Evolutionary conservation across 2,888 invertebrate species (phyloP).

Genomic region (Eristalinus sepulchralis): DNA sequence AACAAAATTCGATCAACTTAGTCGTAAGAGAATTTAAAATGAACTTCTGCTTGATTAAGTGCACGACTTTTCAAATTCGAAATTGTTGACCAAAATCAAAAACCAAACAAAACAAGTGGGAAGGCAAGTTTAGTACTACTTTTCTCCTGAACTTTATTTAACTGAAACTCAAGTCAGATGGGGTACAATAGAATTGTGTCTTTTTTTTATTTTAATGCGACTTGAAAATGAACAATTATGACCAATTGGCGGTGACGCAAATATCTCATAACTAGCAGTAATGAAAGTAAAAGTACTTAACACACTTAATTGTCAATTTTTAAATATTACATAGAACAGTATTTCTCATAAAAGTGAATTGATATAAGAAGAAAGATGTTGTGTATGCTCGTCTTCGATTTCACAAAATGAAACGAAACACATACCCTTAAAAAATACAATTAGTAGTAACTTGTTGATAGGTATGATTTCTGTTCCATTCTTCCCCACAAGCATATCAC

Average conservation of each 20-base stretch:
- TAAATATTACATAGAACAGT: slow-evolving; percentile 35
- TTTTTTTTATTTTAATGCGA: too few species aligned
- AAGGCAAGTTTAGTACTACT: too few species aligned
- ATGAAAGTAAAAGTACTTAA: slow-evolving; percentile 4
- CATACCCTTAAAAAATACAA: slow-evolving; percentile 16
- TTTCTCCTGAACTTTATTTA: too few species aligned
- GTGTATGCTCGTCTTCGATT: slow-evolving; percentile 39
- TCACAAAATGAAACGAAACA: slow-evolving; percentile 15
- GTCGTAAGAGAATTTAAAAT: background rate
- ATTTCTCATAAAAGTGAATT: slow-evolving; percentile 31
- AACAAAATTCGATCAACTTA: background rate
- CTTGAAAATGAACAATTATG: too few species aligned
- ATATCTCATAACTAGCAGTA: background rate
- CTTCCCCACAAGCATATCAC: background rate
- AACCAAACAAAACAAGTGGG: too few species aligned
- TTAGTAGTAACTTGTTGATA: slow-evolving; percentile 22
- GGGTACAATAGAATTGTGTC: background rate
- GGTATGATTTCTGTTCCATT: slow-evolving; percentile 1
- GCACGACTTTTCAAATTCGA: background rate
- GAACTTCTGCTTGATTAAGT: background rate
- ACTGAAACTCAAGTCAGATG: background rate
- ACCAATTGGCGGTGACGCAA: background rate
- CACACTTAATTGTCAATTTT: slow-evolving; percentile 62
- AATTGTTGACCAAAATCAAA: background rate
- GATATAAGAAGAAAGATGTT: slow-evolving; percentile 24